Evolutionary conservation across 2,113 vertebrate genomes (phyloP).

Genomic region (Lipotes vexillifer): DNA sequence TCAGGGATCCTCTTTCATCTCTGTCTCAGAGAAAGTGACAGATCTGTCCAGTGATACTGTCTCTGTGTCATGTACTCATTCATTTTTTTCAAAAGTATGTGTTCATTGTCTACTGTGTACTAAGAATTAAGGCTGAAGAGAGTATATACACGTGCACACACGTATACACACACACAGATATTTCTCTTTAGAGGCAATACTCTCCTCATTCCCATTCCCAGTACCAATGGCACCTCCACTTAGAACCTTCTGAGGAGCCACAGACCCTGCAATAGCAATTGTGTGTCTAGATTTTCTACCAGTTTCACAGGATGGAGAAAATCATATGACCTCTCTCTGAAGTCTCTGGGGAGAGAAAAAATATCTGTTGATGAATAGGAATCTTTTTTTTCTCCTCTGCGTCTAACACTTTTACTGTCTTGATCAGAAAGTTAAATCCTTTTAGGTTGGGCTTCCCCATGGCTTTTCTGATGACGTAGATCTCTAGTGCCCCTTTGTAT

Average conservation of each 20-base stretch:
- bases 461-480: neutral
- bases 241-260: neutral
- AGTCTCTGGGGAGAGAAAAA: neutral
- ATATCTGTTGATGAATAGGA: neutral
- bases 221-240: neutral
- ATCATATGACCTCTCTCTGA: neutral
- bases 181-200: neutral
- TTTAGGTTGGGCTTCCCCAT: neutral
- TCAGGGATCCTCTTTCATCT: neutral
- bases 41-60: neutral
- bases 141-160: neutral
- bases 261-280: neutral
- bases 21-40: neutral
- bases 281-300: neutral
- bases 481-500: neutral
- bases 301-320: neutral
- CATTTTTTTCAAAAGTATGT: neutral
- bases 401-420: neutral
- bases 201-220: neutral
- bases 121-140: neutral
- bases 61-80: neutral
- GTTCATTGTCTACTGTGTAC: neutral
- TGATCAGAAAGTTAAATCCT: neutral
- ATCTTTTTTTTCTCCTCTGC: neutral
- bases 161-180: neutral